Conservation (phyloP, 2,888 invertebrate genomes). For the Acanthosepion pharaonis region DNA sequence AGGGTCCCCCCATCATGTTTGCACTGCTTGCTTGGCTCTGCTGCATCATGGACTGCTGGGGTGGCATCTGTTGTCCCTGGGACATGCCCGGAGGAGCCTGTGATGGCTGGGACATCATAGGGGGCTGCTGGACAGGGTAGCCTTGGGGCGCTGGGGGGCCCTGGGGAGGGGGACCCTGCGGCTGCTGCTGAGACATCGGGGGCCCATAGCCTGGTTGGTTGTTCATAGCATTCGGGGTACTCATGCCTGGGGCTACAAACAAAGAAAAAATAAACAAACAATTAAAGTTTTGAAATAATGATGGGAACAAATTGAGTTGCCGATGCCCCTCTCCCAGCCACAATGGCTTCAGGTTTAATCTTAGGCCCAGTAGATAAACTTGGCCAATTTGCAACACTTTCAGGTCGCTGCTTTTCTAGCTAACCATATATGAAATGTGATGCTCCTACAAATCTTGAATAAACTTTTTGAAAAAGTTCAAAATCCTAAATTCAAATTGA, state of each 20-base stretch:
- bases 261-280: neutral
- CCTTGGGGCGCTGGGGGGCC: slow-evolving; percentile 3
- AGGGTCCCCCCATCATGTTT: slow-evolving; percentile 40
- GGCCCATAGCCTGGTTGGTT: slow-evolving; percentile 40
- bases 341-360: too few relatives aligned
- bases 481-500: neutral
- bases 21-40: slow-evolving; percentile 49
- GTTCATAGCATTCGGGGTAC: slow-evolving; percentile 44
- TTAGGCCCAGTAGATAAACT: too few relatives aligned
- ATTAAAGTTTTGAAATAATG: neutral
- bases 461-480: neutral
- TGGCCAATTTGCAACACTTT: neutral
- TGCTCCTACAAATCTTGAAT: neutral
- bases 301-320: neutral
- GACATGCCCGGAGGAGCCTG: slow-evolving; percentile 44
- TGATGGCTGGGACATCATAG: slow-evolving; percentile 45
- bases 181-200: slow-evolving; percentile 44
- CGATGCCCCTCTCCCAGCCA: too few relatives aligned
- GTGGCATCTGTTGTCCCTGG: slow-evolving; percentile 38
- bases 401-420: neutral
- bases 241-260: slow-evolving; percentile 2
- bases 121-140: neutral
- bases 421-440: neutral
- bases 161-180: neutral
- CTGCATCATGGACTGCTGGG: slow-evolving; percentile 53